Conservation (phyloP, 2,113 vertebrate genomes). For the Cisticola juncidis region DNA sequence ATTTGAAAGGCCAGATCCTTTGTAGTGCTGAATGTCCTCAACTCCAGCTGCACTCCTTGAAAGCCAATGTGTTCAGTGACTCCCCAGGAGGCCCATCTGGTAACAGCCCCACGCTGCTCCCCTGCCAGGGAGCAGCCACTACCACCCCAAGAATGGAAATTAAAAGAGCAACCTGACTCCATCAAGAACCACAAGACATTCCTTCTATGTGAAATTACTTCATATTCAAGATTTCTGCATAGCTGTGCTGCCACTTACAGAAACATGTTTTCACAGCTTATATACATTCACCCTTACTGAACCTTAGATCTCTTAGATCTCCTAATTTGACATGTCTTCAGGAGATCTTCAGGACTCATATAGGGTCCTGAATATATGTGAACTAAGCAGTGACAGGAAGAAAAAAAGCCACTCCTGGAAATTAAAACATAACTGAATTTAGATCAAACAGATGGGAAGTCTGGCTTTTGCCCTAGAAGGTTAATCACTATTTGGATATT, state of each 20-base stretch:
- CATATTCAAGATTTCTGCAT: not conserved
- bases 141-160: constrained; percentile 4
- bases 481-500: constrained; percentile 4
- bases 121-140: not conserved
- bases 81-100: not conserved
- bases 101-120: not conserved
- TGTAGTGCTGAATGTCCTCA: not conserved
- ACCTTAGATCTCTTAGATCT: not conserved
- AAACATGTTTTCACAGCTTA: constrained; percentile 49
- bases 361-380: not conserved
- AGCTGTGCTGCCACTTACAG: not conserved
- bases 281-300: not conserved
- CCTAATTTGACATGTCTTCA: constrained; percentile 1
- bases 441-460: constrained; percentile 26
- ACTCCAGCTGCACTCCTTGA: not conserved
- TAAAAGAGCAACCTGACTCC: constrained; percentile 34
- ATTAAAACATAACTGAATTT: constrained; percentile 53
- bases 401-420: not conserved
- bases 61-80: not conserved
- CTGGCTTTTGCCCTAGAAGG: constrained; percentile 9
- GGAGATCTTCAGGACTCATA: not conserved
- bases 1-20: not conserved
- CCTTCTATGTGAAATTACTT: constrained; percentile 30
- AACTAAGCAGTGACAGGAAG: not conserved
- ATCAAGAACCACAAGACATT: not conserved